Evolutionary conservation across 1,140 invertebrate species (phyloP).

Genomic region (Gryllus bimaculatus): DNA sequence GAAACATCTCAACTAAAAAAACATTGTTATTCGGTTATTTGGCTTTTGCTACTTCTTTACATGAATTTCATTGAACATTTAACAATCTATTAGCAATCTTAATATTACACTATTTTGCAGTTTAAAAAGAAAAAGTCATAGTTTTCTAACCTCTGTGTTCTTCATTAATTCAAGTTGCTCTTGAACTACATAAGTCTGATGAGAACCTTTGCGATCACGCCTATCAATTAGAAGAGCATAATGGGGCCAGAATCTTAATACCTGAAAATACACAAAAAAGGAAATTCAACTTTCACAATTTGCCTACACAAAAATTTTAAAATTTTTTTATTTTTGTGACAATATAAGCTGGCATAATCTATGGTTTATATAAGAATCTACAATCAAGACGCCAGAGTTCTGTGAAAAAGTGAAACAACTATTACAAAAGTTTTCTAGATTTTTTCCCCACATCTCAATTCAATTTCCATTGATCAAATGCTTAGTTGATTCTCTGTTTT

Average conservation of each 20-base stretch:
- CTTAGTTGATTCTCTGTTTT: neutral
- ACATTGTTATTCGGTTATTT: no score
- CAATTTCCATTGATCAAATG: neutral
- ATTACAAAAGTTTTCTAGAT: no score
- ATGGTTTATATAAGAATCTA: neutral
- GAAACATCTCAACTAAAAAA: no score
- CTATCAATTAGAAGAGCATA: constrained; percentile 17
- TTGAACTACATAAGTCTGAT: constrained; percentile 14
- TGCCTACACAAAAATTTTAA: neutral
- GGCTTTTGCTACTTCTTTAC: no score
- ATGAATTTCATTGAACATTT: no score
- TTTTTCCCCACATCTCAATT: neutral
- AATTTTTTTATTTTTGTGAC: neutral
- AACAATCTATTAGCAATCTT: no score
- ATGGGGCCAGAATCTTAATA: constrained; percentile 15
- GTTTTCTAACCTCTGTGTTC: constrained; percentile 7
- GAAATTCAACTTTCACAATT: neutral
- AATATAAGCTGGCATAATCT: neutral
- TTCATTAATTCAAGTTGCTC: constrained; percentile 15
- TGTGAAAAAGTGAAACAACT: no score
- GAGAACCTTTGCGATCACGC: neutral
- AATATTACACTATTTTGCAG: no score
- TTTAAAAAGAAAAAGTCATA: neutral
- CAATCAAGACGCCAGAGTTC: neutral
- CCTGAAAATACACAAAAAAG: constrained; percentile 10